Evolutionary conservation across 2,113 vertebrate genomes (phyloP).

Genomic region (Lanius ludovicianus): DNA sequence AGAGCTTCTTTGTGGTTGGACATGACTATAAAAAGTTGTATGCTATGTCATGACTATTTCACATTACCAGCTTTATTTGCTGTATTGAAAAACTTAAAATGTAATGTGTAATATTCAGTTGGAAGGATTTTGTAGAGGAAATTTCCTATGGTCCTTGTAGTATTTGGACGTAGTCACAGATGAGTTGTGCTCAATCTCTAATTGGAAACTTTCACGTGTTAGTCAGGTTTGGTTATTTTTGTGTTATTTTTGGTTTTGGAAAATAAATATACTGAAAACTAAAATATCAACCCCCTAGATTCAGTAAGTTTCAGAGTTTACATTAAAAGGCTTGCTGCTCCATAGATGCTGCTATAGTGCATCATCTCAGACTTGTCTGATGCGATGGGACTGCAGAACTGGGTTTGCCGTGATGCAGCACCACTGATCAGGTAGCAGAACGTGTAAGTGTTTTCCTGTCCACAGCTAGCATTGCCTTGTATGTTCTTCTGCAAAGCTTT

Average conservation of each 20-base stretch:
- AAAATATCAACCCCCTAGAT: background rate
- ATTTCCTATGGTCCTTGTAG: background rate
- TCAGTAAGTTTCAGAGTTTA: background rate
- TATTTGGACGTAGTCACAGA: background rate
- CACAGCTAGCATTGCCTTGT: background rate
- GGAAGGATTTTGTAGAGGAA: background rate
- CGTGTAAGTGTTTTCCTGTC: background rate
- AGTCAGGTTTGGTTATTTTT: background rate
- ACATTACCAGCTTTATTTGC: background rate
- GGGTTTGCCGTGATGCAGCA: background rate
- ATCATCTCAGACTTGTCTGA: background rate
- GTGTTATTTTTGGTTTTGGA: background rate
- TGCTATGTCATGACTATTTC: background rate
- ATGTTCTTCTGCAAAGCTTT: background rate
- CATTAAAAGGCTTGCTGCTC: background rate
- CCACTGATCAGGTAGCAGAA: background rate
- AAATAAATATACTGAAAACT: background rate
- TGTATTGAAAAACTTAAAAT: background rate
- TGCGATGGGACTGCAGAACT: background rate
- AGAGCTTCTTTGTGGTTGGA: background rate
- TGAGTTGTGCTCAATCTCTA: background rate
- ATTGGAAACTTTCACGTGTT: accelerated
- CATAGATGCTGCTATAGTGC: background rate
- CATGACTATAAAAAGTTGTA: background rate
- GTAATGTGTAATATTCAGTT: background rate